Conservation (phyloP, 2,113 vertebrate species). For the Arothron firmamentum region DNA sequence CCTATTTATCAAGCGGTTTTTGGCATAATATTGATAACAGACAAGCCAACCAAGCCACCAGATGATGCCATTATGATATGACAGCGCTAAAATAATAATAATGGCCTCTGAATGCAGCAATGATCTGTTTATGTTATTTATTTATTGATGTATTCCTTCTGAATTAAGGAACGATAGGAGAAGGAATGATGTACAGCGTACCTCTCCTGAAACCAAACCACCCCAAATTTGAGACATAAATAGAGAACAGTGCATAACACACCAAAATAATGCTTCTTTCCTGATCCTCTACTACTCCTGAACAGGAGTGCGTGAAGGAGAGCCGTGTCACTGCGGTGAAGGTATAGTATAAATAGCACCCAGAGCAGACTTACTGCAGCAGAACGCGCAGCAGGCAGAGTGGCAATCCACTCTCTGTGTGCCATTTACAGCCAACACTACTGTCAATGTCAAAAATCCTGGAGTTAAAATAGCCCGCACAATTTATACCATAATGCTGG, state of each 20-base stretch:
- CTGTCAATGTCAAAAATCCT: slow-evolving; percentile 6
- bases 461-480: slow-evolving; percentile 38
- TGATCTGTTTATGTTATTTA: not conserved
- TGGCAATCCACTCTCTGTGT: slow-evolving; percentile 33
- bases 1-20: no score
- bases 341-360: slow-evolving; percentile 64
- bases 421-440: slow-evolving; percentile 29
- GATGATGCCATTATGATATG: not conserved
- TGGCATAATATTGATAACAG: not conserved
- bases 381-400: slow-evolving; percentile 43
- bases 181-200: no score
- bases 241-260: not conserved
- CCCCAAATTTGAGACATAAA: not conserved
- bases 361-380: slow-evolving; percentile 55
- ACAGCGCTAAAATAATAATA: not conserved
- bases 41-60: not conserved
- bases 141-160: no score
- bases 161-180: no score
- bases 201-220: no score
- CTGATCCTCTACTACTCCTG: slow-evolving; percentile 18
- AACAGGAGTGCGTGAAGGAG: slow-evolving; percentile 28
- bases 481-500: slow-evolving; percentile 5
- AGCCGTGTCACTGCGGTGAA: slow-evolving; percentile 46
- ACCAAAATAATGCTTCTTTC: not conserved
- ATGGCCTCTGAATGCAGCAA: not conserved